These are phyloP conservation scores for Macroramphosus scolopax DNA, from an alignment of 2,797 vertebrate genomes.

Conservation along the genomic window DNA sequence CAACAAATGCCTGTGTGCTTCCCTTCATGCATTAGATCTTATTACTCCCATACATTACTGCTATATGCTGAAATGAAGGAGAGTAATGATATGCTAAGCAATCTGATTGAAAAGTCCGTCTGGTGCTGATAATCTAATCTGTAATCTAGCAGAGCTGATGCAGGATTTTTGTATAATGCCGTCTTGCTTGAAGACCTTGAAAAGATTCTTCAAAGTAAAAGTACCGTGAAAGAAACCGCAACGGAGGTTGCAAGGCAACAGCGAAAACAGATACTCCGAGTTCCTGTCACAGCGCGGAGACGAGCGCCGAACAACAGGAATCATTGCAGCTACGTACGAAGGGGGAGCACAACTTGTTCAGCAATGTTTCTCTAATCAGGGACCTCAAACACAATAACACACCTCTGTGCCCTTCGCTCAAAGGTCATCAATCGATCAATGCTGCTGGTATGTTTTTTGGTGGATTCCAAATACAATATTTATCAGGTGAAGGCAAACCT, in stretches of 20 bases:
- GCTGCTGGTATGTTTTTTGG: neutral
- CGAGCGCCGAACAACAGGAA: no score
- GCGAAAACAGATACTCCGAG: no score
- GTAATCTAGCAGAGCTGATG: constrained; percentile 6
- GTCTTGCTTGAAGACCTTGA: constrained; percentile 12
- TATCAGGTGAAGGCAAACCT: no score
- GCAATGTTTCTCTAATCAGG: constrained; percentile 5
- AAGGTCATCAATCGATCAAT: neutral
- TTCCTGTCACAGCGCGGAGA: no score
- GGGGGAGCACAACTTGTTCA: no score
- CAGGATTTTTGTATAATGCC: constrained; percentile 9
- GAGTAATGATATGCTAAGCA: neutral
- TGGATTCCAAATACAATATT: no score
- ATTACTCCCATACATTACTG: no score
- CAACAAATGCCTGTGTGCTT: no score
- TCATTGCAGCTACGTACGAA: no score
- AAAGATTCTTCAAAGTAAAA: neutral
- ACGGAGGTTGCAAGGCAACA: neutral
- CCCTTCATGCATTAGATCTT: no score
- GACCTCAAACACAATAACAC: constrained; percentile 22
- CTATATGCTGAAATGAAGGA: no score
- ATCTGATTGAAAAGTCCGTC: constrained; percentile 7
- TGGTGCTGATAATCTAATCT: constrained; percentile 21
- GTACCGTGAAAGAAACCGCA: neutral
- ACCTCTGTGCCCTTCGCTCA: constrained; percentile 5